phyloP scores from a whole-genome alignment of 2,888 invertebrate species.

The Amitus sp. region DNA sequence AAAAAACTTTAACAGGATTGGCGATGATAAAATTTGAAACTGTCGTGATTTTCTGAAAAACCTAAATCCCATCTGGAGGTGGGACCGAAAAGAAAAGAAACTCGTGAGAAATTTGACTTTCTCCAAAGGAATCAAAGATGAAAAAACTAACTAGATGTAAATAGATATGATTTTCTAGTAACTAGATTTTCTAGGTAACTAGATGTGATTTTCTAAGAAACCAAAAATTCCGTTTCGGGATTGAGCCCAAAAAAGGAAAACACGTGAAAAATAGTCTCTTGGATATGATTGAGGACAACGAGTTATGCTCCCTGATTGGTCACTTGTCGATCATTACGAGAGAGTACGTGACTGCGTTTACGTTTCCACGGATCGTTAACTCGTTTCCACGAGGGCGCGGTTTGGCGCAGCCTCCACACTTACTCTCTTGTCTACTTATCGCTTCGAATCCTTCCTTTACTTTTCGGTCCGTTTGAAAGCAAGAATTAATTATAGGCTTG shows the following conservation, averaged over 20 bases:
- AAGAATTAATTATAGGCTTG: constrained; percentile 26
- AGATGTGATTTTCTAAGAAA: too few relatives aligned
- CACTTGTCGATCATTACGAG: constrained; percentile 37
- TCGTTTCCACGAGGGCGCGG: constrained; percentile 61
- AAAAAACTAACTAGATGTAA: too few relatives aligned
- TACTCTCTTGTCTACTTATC: constrained; percentile 35
- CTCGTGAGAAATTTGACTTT: too few relatives aligned
- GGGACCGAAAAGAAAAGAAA: too few relatives aligned
- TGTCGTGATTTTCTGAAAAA: too few relatives aligned
- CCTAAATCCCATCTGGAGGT: too few relatives aligned
- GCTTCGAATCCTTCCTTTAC: constrained; percentile 25
- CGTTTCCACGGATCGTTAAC: constrained; percentile 61
- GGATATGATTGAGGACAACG: constrained; percentile 25
- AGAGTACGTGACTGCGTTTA: constrained; percentile 16
- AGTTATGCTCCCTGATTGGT: constrained; percentile 41
- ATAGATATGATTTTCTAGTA: too few relatives aligned
- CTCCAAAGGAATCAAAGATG: too few relatives aligned
- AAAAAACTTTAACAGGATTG: too few relatives aligned
- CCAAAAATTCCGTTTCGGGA: neutral
- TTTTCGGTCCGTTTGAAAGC: constrained; percentile 19
- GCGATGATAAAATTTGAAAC: too few relatives aligned
- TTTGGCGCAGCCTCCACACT: constrained; percentile 35
- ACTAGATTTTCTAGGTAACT: too few relatives aligned
- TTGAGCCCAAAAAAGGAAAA: neutral
- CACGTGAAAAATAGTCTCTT: constrained; percentile 2